Base-by-base conservation (phyloP, 1,140 invertebrate species). In the Doryteuthis pealeii region DNA sequence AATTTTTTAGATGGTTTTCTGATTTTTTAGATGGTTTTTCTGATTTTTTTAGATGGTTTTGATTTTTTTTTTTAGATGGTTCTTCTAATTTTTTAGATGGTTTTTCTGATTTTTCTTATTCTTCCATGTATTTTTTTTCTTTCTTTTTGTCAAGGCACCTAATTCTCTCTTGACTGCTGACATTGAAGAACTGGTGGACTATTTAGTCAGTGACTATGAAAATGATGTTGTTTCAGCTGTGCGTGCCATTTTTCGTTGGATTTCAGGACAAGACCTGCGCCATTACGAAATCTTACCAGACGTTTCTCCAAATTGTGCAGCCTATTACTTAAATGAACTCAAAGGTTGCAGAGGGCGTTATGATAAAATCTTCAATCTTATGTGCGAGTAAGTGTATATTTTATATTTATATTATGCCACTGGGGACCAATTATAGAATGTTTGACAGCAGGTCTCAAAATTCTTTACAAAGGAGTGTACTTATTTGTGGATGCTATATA, bases 341-440 rank as follows among this genome's bases (percentile, higher is more conserved):
- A 62, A 62, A 62, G 18, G 18, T n/a, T 5, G 54, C 26, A 62
- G 18, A 62, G 83, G 82, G 8, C 84, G 84, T 76, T 82, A 85
- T 71, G 86, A 85, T 18, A 82, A 85, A 78, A 79, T 87, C 22
- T 79, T 86, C n/a, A 79, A 80, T 12, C 82, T 80, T 18, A 70
- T 87, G 4, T 84, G 84, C 76, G 81, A 83, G 86, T 87, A 80
- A 84, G 83, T 81, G 35, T 32, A 15, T n/a, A 4, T 30, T 28
- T 30, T 32, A 43, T 70, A 33, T 6, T 12, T 26, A 35, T 54
- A 72, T 49, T 18, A 45, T 71, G 30, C 14, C 32, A 73, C n/a
- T 66, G 28, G 22, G 10, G 35, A 40, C 4, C 35, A n/a, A n/a
- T n/a, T n/a, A n/a, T n/a, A n/a, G n/a, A n/a, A n/a, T n/a, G n/a